A percentile compares a stretch with the other conserved stretches of the same genome.
These are phyloP conservation scores for Leptinotarsa tumamoca DNA, from an alignment of 2,888 invertebrate genomes.

Conservation along the genomic window DNA sequence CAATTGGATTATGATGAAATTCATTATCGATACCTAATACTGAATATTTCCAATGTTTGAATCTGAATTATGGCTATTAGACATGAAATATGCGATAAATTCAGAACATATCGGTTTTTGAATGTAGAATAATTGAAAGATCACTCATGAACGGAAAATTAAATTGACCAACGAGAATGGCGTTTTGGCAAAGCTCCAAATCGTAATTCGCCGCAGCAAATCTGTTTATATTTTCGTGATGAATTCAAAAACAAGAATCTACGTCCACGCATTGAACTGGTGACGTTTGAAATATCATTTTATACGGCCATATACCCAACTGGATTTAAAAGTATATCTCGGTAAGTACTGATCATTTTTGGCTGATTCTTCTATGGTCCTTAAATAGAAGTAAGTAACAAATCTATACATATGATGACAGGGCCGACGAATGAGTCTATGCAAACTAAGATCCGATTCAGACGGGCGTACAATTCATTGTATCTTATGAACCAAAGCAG, in stretches of 20 bases:
- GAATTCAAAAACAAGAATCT: constrained; percentile 12
- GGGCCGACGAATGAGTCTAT: no score
- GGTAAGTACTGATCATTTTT: neutral
- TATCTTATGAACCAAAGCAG: no score
- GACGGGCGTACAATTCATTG: no score
- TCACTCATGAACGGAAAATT: constrained; percentile 7
- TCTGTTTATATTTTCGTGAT: constrained; percentile 14
- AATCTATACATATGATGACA: no score
- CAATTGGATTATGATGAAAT: no score
- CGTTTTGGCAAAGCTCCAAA: neutral
- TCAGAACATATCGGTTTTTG: neutral
- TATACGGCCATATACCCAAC: neutral
- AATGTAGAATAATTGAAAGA: neutral
- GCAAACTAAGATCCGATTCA: no score
- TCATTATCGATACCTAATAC: no score
- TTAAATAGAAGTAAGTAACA: no score
- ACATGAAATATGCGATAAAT: neutral
- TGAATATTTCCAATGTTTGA: neutral
- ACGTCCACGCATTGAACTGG: neutral
- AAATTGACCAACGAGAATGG: neutral
- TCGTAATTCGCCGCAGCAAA: neutral
- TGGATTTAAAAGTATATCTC: neutral
- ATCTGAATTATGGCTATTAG: neutral
- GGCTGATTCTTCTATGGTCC: no score
- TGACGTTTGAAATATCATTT: constrained; percentile 3